A percentile compares a stretch with the other conserved stretches of the same genome.
phyloP scores from a whole-genome alignment of 1,140 invertebrate species.

The Calephelis virginiensis region DNA sequence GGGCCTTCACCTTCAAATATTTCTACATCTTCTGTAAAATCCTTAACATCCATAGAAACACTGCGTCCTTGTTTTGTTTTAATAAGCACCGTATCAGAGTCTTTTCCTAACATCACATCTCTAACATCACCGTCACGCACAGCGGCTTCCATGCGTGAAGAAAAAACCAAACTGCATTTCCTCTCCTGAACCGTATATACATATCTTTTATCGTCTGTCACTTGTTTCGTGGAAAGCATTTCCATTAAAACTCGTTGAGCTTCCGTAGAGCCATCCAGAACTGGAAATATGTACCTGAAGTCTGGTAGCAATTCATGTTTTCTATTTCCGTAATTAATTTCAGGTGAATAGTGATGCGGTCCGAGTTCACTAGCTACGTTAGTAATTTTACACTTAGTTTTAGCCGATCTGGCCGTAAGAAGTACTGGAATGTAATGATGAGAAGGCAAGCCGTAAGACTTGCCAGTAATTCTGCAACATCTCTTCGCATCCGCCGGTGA shows the following conservation, averaged over 20 bases:
- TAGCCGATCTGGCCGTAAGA: slow-evolving; percentile 79
- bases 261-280: slow-evolving; percentile 82
- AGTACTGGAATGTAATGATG: slow-evolving; percentile 90
- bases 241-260: slow-evolving; percentile 81
- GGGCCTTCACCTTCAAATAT: slow-evolving; percentile 84
- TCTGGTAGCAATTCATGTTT: slow-evolving; percentile 83
- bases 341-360: slow-evolving; percentile 80
- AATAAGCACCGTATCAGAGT: slow-evolving; percentile 85
- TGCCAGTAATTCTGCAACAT: slow-evolving; percentile 89
- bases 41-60: slow-evolving; percentile 84
- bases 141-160: slow-evolving; percentile 85
- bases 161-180: slow-evolving; percentile 86
- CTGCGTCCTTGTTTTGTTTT: slow-evolving; percentile 85
- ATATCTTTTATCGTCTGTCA: slow-evolving; percentile 80
- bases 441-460: slow-evolving; percentile 86
- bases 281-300: slow-evolving; percentile 86
- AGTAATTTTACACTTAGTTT: slow-evolving; percentile 83
- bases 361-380: slow-evolving; percentile 80
- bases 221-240: slow-evolving; percentile 81
- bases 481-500: slow-evolving; percentile 89
- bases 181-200: slow-evolving; percentile 88
- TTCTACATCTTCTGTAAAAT: slow-evolving; percentile 80
- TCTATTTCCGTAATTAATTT: slow-evolving; percentile 81
- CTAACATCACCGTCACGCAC: slow-evolving; percentile 87
- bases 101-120: slow-evolving; percentile 86